These are phyloP conservation scores for Enteromius argenteus DNA, from an alignment of 2,797 vertebrate species.

Conservation along the genomic window DNA sequence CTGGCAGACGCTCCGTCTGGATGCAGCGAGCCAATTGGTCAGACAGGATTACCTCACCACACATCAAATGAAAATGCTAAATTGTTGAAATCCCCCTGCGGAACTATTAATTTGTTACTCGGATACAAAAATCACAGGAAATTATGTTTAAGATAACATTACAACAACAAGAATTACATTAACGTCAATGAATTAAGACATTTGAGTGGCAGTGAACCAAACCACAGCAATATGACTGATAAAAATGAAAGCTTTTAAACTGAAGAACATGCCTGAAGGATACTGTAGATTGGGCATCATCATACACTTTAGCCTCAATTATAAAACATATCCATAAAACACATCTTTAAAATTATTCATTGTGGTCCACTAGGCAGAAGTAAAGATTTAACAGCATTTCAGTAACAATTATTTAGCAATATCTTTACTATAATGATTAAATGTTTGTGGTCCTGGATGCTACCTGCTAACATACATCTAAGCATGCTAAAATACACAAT, in stretches of 20 bases:
- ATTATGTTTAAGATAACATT: not conserved
- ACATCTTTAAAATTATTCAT: not conserved
- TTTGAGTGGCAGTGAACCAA: not conserved
- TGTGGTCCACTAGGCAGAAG: not conserved
- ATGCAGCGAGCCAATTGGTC: constrained; percentile 37
- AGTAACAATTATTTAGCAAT: not conserved
- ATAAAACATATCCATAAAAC: not conserved
- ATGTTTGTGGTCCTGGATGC: not conserved
- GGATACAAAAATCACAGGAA: not conserved
- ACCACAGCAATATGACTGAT: not conserved
- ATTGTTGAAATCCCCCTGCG: not conserved
- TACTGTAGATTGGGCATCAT: not conserved
- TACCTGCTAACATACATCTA: not conserved
- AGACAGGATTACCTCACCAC: constrained; percentile 37
- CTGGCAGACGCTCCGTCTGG: constrained; percentile 7
- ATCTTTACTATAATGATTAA: no score
- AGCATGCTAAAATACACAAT: not conserved
- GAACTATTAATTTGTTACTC: constrained; percentile 5
- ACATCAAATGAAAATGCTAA: not conserved
- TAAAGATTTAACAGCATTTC: not conserved
- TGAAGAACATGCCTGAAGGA: not conserved
- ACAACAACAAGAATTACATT: not conserved
- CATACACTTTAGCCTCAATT: not conserved
- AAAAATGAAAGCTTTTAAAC: not conserved
- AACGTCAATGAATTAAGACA: not conserved